Conservation (phyloP, 2,113 vertebrate genomes). For the Globicephala melas region DNA sequence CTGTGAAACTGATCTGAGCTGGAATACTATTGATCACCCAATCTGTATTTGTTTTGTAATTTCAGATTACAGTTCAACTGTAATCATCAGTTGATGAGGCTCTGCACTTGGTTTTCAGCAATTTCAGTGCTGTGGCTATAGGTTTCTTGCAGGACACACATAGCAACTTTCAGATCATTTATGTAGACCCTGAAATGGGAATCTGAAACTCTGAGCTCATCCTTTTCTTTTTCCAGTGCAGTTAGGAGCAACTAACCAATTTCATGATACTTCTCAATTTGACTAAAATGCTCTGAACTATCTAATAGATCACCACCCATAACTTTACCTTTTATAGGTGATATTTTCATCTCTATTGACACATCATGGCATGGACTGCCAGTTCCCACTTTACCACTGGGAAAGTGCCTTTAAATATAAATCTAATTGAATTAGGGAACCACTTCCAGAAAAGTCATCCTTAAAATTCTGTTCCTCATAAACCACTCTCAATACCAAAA, state of each 20-base stretch:
- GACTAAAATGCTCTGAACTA: not conserved
- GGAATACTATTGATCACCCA: not conserved
- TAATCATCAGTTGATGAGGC: not conserved
- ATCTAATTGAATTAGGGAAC: not conserved
- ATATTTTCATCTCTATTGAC: not conserved
- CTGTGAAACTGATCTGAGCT: not conserved
- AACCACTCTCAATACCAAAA: not conserved
- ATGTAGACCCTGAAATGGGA: not conserved
- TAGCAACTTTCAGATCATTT: not conserved
- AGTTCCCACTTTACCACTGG: not conserved
- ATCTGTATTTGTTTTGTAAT: not conserved
- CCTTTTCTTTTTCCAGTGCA: not conserved
- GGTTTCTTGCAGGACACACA: not conserved
- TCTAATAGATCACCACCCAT: not conserved
- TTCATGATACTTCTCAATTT: not conserved
- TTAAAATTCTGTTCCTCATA: not conserved
- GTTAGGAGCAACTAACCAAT: not conserved
- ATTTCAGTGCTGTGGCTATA: not conserved
- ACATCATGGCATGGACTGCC: not conserved
- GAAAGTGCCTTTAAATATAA: not conserved
- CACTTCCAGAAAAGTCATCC: not conserved
- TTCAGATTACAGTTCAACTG: not conserved
- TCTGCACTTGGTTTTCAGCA: not conserved
- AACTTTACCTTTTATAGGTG: not conserved
- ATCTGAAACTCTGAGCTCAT: not conserved